Conservation (phyloP, 92 coral and sea anemone species). For the Umimayanthus kanabou region DNA sequence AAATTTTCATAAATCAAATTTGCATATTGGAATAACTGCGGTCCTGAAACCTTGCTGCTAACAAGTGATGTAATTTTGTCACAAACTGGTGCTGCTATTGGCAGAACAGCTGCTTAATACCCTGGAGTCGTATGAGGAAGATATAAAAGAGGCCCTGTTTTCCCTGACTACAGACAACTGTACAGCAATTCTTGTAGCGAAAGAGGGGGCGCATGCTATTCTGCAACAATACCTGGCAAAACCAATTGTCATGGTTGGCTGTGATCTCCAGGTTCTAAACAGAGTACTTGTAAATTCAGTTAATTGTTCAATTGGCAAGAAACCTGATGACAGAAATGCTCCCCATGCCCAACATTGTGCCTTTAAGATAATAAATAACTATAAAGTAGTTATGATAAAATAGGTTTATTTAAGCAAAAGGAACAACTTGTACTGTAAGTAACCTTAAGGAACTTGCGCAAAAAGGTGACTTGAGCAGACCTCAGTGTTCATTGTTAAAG, state of each 20-base stretch:
- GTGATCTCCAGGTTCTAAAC: slow-evolving; percentile 1
- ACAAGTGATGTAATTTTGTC: not conserved
- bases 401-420: not conserved
- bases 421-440: too few relatives aligned
- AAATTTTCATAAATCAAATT: not conserved
- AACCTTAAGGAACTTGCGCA: not conserved
- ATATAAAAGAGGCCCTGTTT: not conserved
- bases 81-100: not conserved
- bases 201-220: slow-evolving; percentile 11
- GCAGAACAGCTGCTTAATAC: not conserved
- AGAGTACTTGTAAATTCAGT: not conserved
- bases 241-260: slow-evolving; percentile 18
- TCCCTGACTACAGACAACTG: not conserved
- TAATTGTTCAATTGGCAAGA: not conserved
- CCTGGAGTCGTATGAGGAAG: not conserved
- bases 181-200: not conserved
- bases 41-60: not conserved
- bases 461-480: slow-evolving; percentile 1
- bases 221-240: not conserved
- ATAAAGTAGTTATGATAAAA: not conserved
- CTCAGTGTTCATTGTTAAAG: slow-evolving; percentile 7
- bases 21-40: not conserved
- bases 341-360: slow-evolving; percentile 16
- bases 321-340: slow-evolving; percentile 8
- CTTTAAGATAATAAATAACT: not conserved